Base-by-base conservation (phyloP, 1,140 invertebrate genomes). In the Procambarus virginalis region DNA sequence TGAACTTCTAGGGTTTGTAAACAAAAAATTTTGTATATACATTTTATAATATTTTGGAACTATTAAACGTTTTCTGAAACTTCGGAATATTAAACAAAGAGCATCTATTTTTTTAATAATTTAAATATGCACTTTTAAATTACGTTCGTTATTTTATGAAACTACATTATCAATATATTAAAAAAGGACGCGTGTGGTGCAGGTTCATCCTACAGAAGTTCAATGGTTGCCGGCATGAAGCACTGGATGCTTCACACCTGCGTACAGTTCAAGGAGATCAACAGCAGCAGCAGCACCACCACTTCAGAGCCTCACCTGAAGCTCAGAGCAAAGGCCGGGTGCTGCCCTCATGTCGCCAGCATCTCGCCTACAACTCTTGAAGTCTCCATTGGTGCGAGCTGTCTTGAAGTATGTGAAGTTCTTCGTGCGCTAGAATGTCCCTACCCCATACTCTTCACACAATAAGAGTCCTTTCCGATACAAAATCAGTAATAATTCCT, bases 191-290 rank as follows among this genome's bases (percentile, higher is more conserved):
- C 20, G 17, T 64, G 12, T 17, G 17, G 12, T 64, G 14, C 60
- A 64, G 60, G 60, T 64, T 64, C 17, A 4, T 17, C 60, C 17
- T 4, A 20, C 14, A 17, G 10, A 20, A 12, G 17, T 4, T 2
- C 20, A 17, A 64, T 64, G 4, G 20, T 14, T 64, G 12, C 4
- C 12, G 84, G 48, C 5, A 58, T 86, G 55, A 2, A 34, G 4
- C 55, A 86, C 73, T 86, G 84, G 84, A 86, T 77, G 84, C n/a
- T 12, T 5, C 84, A 86, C 84, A 86, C 84, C 34, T 86, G 84
- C 75, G 14, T 86, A 22, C 75, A 58, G 75, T 86, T 86, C 51
- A 22, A 58, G 84, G 51, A 77, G 75, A 49, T 14, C 14, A 64
- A 4, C n/a, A 20, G 34, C 3, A 51, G 45, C 51, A 55, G 51